These are phyloP conservation scores for Catharus minimus DNA, from an alignment of 2,113 vertebrate species.

Conservation along the genomic window DNA sequence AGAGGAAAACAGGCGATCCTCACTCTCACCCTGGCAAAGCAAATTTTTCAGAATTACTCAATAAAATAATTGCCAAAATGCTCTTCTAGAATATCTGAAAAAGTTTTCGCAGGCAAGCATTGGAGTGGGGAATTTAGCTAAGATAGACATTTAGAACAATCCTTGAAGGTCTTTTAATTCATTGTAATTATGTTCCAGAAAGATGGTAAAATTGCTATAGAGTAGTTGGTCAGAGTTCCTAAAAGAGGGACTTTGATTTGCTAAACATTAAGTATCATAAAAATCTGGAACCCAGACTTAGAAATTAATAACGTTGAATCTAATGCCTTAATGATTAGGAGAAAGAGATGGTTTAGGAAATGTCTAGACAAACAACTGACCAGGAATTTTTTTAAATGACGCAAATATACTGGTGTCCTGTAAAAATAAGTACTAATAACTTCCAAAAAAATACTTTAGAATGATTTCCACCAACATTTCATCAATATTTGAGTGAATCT, in stretches of 20 bases:
- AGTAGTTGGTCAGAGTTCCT: background rate
- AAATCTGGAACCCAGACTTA: background rate
- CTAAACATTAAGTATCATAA: background rate
- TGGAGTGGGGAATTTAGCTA: background rate
- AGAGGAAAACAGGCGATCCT: background rate
- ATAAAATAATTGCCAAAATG: background rate
- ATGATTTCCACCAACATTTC: background rate
- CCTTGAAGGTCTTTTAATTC: background rate
- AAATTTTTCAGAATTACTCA: background rate
- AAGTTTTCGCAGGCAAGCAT: background rate
- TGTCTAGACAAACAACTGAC: background rate
- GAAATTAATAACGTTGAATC: background rate
- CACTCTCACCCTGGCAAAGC: background rate
- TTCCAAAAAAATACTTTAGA: background rate
- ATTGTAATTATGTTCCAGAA: background rate
- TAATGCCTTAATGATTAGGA: background rate
- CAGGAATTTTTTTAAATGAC: background rate
- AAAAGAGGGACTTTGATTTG: background rate
- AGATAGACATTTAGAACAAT: background rate
- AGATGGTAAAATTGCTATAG: background rate
- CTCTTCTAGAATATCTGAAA: background rate
- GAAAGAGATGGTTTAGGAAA: background rate
- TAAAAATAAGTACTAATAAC: background rate
- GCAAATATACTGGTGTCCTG: fast-evolving
- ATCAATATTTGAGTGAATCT: background rate